Base-by-base conservation (phyloP, 2,888 invertebrate genomes). In the Dasypolia templi region DNA sequence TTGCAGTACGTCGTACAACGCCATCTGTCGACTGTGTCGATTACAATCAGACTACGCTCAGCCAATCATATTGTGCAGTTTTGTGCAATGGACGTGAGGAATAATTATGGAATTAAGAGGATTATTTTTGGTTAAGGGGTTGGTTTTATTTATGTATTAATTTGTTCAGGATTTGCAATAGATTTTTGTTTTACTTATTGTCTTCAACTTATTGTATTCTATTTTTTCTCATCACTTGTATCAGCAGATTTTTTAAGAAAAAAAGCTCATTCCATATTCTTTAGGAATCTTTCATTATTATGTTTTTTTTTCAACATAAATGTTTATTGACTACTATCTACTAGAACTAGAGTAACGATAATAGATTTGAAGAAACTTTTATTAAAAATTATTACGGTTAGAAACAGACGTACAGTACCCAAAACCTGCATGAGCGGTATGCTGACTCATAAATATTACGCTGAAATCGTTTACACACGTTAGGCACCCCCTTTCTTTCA, bases 21-120 rank as follows among this genome's bases (percentile, higher is more conserved):
- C 94, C 95, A 95, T 95, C 95, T 95, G 95, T 93, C 89, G 91
- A 77, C 75, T 77, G 83, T 87, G 90, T 90, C 91, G 90, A 92
- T 91, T 88, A 86, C 87, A 83, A 93, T 93, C 89, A 87, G 79
- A 85, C 82, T 83, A 85, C 86, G 83, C 62, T 70, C 42, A 70
- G 59, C 58, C 67, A 77, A 73, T 82, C 76, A 68, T 61, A 81
- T 88, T 86, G 88, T 65, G 75, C 82, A 87, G 87, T 46, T 72
- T 88, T 86, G 88, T 65, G 75, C 82, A 88, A 87, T 46, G 70
- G 71, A 76, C 42, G 78, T 77, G 3, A 67, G 63, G 46, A 76
- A 61, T 80, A 80, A 80, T 82, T 77, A 75, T 73, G 19, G 62
- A 63, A 75, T 68, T 77, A 82, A 72, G 65, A 77, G 65, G 64